Evolutionary conservation across 2,113 vertebrate genomes (phyloP).

Genomic region (Corythornis madagascariensis): DNA sequence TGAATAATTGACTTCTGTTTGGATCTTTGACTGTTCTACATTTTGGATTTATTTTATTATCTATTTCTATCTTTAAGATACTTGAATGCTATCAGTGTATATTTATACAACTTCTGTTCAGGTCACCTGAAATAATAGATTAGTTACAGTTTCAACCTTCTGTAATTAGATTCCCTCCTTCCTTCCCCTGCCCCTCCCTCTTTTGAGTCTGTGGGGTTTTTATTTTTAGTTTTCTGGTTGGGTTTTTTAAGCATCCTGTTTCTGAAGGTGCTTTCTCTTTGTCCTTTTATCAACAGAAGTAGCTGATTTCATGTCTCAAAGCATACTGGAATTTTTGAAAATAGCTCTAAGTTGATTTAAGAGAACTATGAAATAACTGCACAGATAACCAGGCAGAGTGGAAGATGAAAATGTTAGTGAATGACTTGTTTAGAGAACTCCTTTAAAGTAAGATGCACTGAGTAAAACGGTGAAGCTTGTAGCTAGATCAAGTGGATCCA

Average conservation of each 20-base stretch:
- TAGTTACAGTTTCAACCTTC: not conserved
- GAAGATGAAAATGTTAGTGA: not conserved
- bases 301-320: not conserved
- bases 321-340: not conserved
- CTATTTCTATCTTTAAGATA: not conserved
- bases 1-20: not conserved
- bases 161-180: not conserved
- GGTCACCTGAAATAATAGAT: not conserved
- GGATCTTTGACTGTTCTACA: not conserved
- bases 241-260: conserved; percentile 3
- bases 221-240: not conserved
- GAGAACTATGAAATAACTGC: not conserved
- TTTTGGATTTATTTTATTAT: not conserved
- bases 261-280: conserved; percentile 13
- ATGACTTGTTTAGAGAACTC: not conserved
- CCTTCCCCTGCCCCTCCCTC: too few relatives aligned
- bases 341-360: not conserved
- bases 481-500: not conserved
- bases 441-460: not conserved
- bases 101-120: not conserved
- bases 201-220: not conserved
- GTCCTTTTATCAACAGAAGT: not conserved
- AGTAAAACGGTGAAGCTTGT: not conserved
- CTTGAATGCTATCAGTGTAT: not conserved
- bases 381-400: not conserved